A percentile compares a stretch with the other conserved stretches of the same genome.
These are phyloP conservation scores for Augiades crinisus DNA, from an alignment of 2,888 invertebrate genomes.

Conservation along the genomic window DNA sequence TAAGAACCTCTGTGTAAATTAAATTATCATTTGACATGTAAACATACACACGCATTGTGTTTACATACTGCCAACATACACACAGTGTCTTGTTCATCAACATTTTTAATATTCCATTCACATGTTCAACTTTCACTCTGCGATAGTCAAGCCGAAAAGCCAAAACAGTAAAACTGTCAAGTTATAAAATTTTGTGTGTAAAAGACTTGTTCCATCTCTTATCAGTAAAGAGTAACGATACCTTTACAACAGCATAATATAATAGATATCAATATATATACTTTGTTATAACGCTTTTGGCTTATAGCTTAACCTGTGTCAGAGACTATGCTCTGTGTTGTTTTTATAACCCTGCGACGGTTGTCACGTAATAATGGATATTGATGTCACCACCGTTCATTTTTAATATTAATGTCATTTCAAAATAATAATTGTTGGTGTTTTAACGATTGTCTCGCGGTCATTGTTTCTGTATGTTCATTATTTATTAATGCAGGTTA, in stretches of 20 bases:
- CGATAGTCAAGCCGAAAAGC: slow-evolving; percentile 6
- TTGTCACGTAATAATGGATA: slow-evolving; percentile 62
- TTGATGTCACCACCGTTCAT: slow-evolving; percentile 50
- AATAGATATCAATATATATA: too few relatives aligned
- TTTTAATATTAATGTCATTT: slow-evolving; percentile 39
- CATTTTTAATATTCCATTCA: slow-evolving; percentile 17
- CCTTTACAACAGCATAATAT: too few relatives aligned
- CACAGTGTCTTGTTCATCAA: slow-evolving; percentile 2
- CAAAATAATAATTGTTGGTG: slow-evolving; percentile 25
- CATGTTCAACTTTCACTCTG: slow-evolving; percentile 14
- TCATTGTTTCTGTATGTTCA: neutral
- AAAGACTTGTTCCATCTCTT: neutral
- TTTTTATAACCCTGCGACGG: slow-evolving; percentile 58
- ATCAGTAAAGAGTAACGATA: too few relatives aligned
- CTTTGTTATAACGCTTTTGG: neutral
- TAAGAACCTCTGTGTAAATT: too few relatives aligned
- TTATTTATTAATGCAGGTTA: too few relatives aligned
- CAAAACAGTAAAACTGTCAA: slow-evolving; percentile 19
- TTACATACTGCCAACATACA: too few relatives aligned
- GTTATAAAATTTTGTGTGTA: slow-evolving; percentile 14
- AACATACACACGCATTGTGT: too few relatives aligned
- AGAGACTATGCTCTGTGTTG: slow-evolving; percentile 48
- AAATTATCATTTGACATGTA: too few relatives aligned
- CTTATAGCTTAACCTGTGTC: slow-evolving; percentile 6
- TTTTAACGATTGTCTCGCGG: slow-evolving; percentile 1